A percentile compares a stretch with the other conserved stretches of the same genome.
Conservation (phyloP, 1,140 invertebrate genomes). For the Sitodiplosis mosellana region DNA sequence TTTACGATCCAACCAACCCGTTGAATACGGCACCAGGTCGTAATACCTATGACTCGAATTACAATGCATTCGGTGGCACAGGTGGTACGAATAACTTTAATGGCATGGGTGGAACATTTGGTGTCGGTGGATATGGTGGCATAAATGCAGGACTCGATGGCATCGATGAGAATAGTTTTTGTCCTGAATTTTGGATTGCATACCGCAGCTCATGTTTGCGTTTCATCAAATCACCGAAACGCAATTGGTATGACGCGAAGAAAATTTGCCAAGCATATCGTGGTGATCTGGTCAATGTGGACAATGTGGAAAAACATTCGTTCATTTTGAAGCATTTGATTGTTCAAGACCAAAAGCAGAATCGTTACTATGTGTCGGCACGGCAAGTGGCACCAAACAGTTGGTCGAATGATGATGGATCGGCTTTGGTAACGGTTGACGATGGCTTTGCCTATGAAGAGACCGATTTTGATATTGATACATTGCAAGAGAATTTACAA, state of each 20-base stretch:
- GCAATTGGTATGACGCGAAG: slow-evolving; percentile 56
- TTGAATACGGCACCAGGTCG: too few species aligned
- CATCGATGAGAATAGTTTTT: slow-evolving; percentile 27
- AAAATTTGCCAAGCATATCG: slow-evolving; percentile 63
- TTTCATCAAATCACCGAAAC: slow-evolving; percentile 69
- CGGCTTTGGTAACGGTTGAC: slow-evolving; percentile 56
- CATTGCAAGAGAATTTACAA: neutral
- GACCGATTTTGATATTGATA: neutral
- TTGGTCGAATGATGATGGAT: slow-evolving; percentile 75
- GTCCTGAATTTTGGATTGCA: slow-evolving; percentile 65
- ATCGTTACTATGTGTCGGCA: slow-evolving; percentile 70
- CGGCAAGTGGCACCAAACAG: slow-evolving; percentile 49
- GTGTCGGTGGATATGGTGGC: neutral
- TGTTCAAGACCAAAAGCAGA: slow-evolving; percentile 63
- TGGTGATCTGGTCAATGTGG: slow-evolving; percentile 61
- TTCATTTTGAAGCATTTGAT: slow-evolving; percentile 64
- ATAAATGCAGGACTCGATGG: neutral
- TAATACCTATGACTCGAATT: too few species aligned
- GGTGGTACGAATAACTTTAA: too few species aligned
- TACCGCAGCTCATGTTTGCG: slow-evolving; percentile 65
- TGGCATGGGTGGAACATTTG: too few species aligned
- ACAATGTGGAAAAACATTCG: slow-evolving; percentile 67
- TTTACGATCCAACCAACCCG: too few species aligned
- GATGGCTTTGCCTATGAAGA: slow-evolving; percentile 54
- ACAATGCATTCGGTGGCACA: too few species aligned